Evolutionary conservation across 2,797 vertebrate genomes (phyloP).

Genomic region (Sebastes minor): DNA sequence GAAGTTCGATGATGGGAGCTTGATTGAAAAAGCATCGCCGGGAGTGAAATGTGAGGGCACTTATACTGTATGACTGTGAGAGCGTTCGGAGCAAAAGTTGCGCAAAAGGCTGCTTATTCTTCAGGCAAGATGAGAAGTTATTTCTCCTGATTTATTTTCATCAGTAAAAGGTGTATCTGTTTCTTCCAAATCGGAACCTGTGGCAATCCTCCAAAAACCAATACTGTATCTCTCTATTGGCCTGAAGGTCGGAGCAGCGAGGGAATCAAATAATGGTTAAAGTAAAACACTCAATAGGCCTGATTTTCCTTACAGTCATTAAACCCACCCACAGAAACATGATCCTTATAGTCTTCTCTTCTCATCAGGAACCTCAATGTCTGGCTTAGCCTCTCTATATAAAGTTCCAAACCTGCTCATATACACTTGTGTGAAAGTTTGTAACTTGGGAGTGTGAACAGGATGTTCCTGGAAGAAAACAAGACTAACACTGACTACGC

Average conservation of each 20-base stretch:
- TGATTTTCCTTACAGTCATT: not conserved
- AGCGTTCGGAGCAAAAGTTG: not conserved
- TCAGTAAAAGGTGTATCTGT: not conserved
- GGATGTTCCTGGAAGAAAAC: not conserved
- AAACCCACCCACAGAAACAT: not conserved
- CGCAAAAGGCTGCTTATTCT: not conserved
- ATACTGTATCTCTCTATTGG: not conserved
- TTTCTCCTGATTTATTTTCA: not conserved
- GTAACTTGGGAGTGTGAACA: not conserved
- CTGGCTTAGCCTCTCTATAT: not conserved
- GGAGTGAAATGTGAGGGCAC: constrained; percentile 37
- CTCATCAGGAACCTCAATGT: not conserved
- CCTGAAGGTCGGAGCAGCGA: not conserved
- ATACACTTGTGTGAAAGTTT: not conserved
- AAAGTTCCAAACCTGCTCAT: not conserved
- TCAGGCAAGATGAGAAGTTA: not conserved
- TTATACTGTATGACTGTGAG: constrained; percentile 1
- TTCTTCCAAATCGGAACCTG: not conserved
- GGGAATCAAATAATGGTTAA: not conserved
- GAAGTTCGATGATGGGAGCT: constrained; percentile 41
- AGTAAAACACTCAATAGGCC: not conserved
- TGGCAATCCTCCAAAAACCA: not conserved
- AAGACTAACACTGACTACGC: not conserved
- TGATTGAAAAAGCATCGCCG: constrained; percentile 52
- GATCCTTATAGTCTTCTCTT: not conserved